Base-by-base conservation (phyloP, 2,888 invertebrate genomes). In the Sicus ferrugineus region DNA sequence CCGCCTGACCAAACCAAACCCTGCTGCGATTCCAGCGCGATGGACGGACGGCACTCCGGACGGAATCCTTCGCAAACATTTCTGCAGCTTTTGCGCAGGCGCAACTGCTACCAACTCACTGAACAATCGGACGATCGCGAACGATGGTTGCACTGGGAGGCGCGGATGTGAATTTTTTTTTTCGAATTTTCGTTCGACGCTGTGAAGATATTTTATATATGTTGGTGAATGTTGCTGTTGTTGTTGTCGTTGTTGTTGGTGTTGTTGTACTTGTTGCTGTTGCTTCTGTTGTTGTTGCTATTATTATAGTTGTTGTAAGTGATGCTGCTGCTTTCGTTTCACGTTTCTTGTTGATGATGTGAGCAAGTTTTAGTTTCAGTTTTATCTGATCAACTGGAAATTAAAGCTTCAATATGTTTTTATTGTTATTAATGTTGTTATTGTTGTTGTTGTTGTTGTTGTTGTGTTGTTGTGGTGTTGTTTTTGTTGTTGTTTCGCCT, bases 221-320 rank as follows among this genome's bases (percentile, higher is more conserved):
- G 30, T 67, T 65, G 31, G 28, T 52, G n/a, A 26, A 26, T 67
- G 58, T 54, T 67, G 54, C 38, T 67, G 67, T 34, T 67, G 67
- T 54, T 54, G 56, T 9, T 67, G 64, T 68, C 70, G 6, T 48
- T 48, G 73, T 74, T 73, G 76, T 72, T 70, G 73, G 76, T 48
- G 9, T 16, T 30, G 1, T n/a, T 42, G 42, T 61, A n/a, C 11
- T 21, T 52, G 73, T 75, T 73, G 76, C 73, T 70, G 73, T 78
- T 52, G n/a, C 26, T 34, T 14, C 14, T 42, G 5, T 61, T 26
- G 46, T 16, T 56, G 42, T 56, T 46, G 64, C 14, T 59, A 50
- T 58, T 42, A 42, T 19, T 46, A 28, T 62, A 46, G 26, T 28
- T 46, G 31, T 2, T 50, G n/a, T 64, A 14, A 16, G n/a, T 64